Conservation (phyloP, 2,797 vertebrate genomes). For the Neosilurus mollespiculum region DNA sequence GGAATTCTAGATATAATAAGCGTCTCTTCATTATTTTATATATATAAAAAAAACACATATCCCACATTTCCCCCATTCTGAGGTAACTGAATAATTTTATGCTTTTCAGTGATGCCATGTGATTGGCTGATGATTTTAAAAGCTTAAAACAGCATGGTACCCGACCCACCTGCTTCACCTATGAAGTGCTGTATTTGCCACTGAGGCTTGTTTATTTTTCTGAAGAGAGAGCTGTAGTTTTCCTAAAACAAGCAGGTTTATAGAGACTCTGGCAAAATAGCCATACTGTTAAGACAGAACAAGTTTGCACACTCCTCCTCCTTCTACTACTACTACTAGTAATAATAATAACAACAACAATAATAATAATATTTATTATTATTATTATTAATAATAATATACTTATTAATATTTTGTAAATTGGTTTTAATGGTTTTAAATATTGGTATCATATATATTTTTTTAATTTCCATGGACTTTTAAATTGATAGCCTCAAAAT, state of each 20-base stretch:
- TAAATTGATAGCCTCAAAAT: constrained; percentile 12
- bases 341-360: no score
- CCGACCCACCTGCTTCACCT: neutral
- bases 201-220: no score
- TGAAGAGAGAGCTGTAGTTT: neutral
- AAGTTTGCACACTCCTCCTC: neutral
- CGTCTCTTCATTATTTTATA: neutral
- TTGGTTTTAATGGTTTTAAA: no score
- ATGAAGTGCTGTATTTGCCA: neutral
- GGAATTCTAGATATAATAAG: neutral
- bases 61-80: no score
- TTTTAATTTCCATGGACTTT: neutral
- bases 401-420: no score
- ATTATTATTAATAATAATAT: no score
- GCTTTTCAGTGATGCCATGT: neutral
- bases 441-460: no score
- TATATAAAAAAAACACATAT: no score
- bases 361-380: no score
- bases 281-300: neutral
- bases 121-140: neutral
- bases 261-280: neutral
- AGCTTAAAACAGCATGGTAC: neutral
- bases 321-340: no score
- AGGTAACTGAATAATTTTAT: no score
- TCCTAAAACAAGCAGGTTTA: neutral